Evolutionary conservation across 2,113 vertebrate genomes (phyloP).

Genomic region (Zosterops hypoxanthus): DNA sequence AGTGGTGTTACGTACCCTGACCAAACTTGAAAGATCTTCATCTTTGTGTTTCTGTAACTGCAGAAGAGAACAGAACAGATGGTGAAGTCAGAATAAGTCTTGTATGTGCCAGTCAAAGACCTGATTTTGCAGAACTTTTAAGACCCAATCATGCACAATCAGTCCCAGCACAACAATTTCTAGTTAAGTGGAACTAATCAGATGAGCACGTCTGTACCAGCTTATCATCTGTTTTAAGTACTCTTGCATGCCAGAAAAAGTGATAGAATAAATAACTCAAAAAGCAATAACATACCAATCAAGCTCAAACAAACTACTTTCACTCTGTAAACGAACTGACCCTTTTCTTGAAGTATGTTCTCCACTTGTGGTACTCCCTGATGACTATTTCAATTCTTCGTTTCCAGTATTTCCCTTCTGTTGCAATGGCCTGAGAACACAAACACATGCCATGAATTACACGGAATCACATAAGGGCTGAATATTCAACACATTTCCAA

Average conservation of each 20-base stretch:
- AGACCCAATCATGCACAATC: not conserved
- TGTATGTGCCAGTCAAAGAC: not conserved
- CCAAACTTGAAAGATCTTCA: slow-evolving; percentile 96
- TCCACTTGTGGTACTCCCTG: slow-evolving; percentile 98
- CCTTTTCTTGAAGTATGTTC: slow-evolving; percentile 98
- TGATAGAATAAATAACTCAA: not conserved
- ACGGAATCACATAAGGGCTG: not conserved
- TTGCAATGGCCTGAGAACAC: slow-evolving; percentile 81
- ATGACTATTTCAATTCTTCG: slow-evolving; percentile 95
- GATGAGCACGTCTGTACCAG: not conserved
- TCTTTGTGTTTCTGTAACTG: slow-evolving; percentile 98
- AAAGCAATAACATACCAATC: not conserved
- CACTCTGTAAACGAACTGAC: slow-evolving; percentile 64
- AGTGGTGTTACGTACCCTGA: slow-evolving; percentile 80
- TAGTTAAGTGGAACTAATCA: not conserved
- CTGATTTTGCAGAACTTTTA: not conserved
- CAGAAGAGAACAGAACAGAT: not conserved
- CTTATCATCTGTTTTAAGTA: not conserved
- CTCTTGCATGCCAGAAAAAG: not conserved
- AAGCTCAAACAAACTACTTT: not conserved
- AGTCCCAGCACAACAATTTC: not conserved
- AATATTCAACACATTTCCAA: not conserved
- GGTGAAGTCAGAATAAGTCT: not conserved
- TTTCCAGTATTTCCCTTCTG: slow-evolving; percentile 93
- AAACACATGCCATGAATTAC: slow-evolving; percentile 18